Evolutionary conservation across 2,888 invertebrate species (phyloP).

Genomic region (Chrysopilus asiliformis): DNA sequence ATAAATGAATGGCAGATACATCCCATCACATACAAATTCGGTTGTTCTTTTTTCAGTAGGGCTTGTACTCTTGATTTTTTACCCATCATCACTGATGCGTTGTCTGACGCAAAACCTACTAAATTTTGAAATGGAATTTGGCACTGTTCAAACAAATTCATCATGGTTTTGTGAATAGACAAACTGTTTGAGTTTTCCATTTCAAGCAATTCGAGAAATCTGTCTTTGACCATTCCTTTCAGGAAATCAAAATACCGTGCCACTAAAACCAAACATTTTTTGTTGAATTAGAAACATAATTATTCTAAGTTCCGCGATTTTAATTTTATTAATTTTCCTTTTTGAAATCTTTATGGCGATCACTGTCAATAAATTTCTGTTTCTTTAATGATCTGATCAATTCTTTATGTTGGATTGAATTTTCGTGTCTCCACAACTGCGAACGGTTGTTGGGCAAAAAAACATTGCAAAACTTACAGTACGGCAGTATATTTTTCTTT

Average conservation of each 20-base stretch:
- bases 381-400: not conserved
- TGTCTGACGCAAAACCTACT: conserved; percentile 21
- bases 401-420: not conserved
- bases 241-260: conserved; percentile 10
- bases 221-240: conserved; percentile 5
- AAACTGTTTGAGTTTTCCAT: conserved; percentile 4
- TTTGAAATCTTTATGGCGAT: too few relatives aligned
- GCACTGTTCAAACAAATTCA: conserved; percentile 5
- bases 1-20: conserved; percentile 22
- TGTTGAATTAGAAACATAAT: not conserved
- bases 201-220: conserved; percentile 7
- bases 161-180: conserved; percentile 7
- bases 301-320: not conserved
- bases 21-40: conserved; percentile 18
- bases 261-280: conserved; percentile 9
- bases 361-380: too few relatives aligned
- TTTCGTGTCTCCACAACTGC: not conserved
- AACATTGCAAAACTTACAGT: too few relatives aligned
- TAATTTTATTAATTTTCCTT: not conserved
- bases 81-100: conserved; percentile 21
- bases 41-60: conserved; percentile 14
- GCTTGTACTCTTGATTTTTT: conserved; percentile 16
- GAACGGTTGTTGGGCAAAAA: not conserved
- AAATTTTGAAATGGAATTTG: conserved; percentile 15
- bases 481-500: too few relatives aligned